Percentiles rank a stretch among this genome's conserved stretches.
Evolutionary conservation across 2,113 vertebrate species (phyloP).

Genomic region (Aramus guarauna): DNA sequence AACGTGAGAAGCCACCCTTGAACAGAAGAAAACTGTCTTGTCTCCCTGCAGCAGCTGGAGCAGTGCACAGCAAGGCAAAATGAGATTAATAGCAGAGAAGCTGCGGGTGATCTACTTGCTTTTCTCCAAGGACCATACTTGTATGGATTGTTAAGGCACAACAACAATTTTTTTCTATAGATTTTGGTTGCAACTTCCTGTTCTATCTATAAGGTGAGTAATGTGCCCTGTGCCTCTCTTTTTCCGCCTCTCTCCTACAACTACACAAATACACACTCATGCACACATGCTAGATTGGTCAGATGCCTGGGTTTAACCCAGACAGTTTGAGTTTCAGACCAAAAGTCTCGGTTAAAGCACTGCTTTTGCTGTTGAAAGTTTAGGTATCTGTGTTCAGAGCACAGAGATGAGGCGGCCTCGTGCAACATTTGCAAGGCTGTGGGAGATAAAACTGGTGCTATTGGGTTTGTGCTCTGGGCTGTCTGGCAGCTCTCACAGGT

Average conservation of each 20-base stretch:
- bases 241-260: not conserved
- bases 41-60: not conserved
- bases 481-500: not conserved
- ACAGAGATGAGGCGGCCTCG: not conserved
- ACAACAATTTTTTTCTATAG: not conserved
- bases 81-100: not conserved
- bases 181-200: slow-evolving; percentile 39
- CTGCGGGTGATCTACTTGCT: not conserved
- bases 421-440: not conserved
- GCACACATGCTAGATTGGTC: slow-evolving; percentile 24
- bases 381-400: not conserved
- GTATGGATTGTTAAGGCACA: not conserved
- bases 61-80: not conserved
- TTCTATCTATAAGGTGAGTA: slow-evolving; percentile 43
- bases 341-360: not conserved
- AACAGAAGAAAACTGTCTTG: not conserved
- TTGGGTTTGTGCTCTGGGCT: not conserved
- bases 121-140: not conserved
- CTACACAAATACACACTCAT: slow-evolving; percentile 7
- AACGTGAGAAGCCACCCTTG: not conserved
- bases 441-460: not conserved
- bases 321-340: not conserved
- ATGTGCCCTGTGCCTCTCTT: not conserved
- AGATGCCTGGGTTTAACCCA: slow-evolving; percentile 32
- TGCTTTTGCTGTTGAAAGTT: not conserved